Base-by-base conservation (phyloP, 2,797 vertebrate species). In the Falco rusticolus region DNA sequence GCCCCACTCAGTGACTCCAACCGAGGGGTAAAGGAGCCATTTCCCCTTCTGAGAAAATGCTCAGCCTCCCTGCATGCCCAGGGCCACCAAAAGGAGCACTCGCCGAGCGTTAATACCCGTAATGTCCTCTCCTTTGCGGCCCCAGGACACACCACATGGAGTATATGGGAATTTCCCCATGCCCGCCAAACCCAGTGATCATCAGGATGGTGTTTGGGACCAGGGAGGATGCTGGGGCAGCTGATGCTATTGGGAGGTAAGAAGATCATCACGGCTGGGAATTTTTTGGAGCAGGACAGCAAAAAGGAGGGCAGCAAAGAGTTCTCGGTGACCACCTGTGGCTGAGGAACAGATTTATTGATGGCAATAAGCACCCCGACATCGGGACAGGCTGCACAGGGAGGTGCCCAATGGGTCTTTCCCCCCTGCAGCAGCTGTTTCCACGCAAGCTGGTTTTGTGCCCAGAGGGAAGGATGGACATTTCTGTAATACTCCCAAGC, bases 141-240 rank as follows among this genome's bases (percentile, higher is more conserved):
- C 6, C 2, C 8, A 5, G 68, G 39, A n/a, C 17, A 28, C 7
- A 3, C n/a, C 12, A 3, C 0, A 3, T 0, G 20, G 56, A 37
- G 9, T 0, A 2, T 0, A 2, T 0, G 4, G 16, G 53, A 24
- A 33, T 18, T 13, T 18, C 61, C 25, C 54, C 25, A 0, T 2
- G 10, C 9, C 48, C 79, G 16, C 33, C 59, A 13, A 22, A 16
- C 0, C 3, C 33, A 16, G 66, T 2, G 22, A 60, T 7, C 61
- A 31, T 20, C 69, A 71, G 33, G 18, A 5, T 7, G 3, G 19
- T 0, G 1, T 4, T 24, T 17, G 65, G 39, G 59, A 33, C 14
- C 60, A 14, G 31, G 37, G 21, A 53, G 33, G 68, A 8, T 1
- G 4, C 63, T 59, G 78, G 45, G 39, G 17, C 31, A 37, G 31